phyloP scores from a whole-genome alignment of 2,888 invertebrate species.

The Tipula vernalis region DNA sequence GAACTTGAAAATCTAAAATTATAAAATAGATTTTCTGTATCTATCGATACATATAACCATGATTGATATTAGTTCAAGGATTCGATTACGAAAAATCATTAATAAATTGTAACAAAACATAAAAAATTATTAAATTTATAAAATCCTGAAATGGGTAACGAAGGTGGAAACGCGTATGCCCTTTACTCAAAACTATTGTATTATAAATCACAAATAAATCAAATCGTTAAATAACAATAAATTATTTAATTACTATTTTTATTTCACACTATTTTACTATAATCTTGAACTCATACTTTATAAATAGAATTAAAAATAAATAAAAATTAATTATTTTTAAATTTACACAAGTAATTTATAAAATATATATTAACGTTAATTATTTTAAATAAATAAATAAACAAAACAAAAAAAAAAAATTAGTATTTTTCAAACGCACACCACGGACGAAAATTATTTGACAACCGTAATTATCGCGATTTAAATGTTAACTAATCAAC shows the following conservation, averaged over 20 bases:
- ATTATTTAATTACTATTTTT: background rate
- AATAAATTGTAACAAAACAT: background rate
- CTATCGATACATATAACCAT: background rate
- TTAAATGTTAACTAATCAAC: background rate
- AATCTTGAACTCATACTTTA: background rate
- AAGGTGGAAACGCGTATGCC: background rate
- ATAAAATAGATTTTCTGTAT: background rate
- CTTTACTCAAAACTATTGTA: background rate
- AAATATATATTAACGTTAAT: background rate
- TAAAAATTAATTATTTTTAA: background rate
- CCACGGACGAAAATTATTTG: background rate
- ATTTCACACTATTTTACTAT: background rate
- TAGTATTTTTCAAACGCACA: background rate
- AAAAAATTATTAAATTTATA: background rate
- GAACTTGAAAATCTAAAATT: background rate
- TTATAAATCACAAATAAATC: background rate
- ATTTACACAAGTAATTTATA: background rate
- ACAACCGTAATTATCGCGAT: slow-evolving; percentile 4
- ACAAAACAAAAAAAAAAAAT: background rate
- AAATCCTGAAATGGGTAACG: background rate
- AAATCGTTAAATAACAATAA: background rate
- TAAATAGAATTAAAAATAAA: background rate
- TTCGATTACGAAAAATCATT: background rate
- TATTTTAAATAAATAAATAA: background rate
- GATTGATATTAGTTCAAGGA: background rate